These are phyloP conservation scores for Sebastes paucispinis DNA, from an alignment of 2,797 vertebrate genomes.

Conservation along the genomic window DNA sequence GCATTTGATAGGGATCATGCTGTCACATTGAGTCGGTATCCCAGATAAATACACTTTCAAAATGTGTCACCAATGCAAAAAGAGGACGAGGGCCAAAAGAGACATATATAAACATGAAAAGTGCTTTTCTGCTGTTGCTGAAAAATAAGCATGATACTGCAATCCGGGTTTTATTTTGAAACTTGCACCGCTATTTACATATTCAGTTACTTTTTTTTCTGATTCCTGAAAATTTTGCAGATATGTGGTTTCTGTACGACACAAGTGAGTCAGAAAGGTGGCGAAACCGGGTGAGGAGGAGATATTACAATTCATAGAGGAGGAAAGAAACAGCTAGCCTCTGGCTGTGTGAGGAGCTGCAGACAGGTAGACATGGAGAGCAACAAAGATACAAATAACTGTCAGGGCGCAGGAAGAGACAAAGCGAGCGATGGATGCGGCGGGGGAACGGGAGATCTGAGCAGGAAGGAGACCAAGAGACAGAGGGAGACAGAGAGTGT, in stretches of 20 bases:
- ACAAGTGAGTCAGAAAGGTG: slow-evolving; percentile 41
- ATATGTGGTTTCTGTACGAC: slow-evolving; percentile 22
- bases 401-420: slow-evolving; percentile 68
- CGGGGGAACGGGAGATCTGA: slow-evolving; percentile 63
- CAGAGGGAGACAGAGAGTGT: slow-evolving; percentile 68
- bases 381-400: slow-evolving; percentile 80
- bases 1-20: slow-evolving; percentile 19
- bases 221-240: slow-evolving; percentile 33
- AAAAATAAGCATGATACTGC: not conserved
- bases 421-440: slow-evolving; percentile 56
- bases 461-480: slow-evolving; percentile 64
- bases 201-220: slow-evolving; percentile 21
- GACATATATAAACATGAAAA: not conserved
- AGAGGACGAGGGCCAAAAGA: not conserved
- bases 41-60: not conserved
- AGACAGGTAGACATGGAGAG: slow-evolving; percentile 74
- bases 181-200: slow-evolving; percentile 15
- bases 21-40: not conserved
- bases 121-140: slow-evolving; percentile 2
- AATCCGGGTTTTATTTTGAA: not conserved
- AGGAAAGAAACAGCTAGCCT: slow-evolving; percentile 68
- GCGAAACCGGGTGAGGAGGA: slow-evolving; percentile 33
- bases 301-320: slow-evolving; percentile 62
- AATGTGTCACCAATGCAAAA: slow-evolving; percentile 4
- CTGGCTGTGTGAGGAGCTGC: slow-evolving; percentile 75